These are phyloP conservation scores for Xestia xanthographa DNA, from an alignment of 2,888 invertebrate genomes.

Conservation along the genomic window DNA sequence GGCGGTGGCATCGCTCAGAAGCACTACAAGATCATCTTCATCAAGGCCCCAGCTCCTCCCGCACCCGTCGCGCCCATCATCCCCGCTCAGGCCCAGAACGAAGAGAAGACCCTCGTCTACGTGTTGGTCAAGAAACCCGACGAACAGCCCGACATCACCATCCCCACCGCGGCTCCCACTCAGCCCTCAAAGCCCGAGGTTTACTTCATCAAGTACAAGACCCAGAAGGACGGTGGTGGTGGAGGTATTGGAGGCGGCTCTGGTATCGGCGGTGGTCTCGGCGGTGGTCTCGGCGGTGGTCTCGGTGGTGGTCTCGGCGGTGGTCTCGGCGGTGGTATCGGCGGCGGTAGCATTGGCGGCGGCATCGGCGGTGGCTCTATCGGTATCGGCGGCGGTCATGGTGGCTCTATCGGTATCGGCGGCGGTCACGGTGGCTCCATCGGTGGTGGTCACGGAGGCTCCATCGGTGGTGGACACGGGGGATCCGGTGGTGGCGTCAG, in stretches of 20 bases:
- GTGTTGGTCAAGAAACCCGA: conserved; percentile 96
- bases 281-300: conserved; percentile 74
- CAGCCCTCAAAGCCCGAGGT: conserved; percentile 95
- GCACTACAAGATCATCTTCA: conserved; percentile 96
- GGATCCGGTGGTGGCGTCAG: conserved; percentile 85
- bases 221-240: conserved; percentile 90
- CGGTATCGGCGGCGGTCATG: conserved; percentile 63
- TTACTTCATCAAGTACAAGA: conserved; percentile 96
- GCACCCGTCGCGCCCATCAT: conserved; percentile 94
- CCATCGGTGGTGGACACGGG: conserved; percentile 75
- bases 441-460: conserved; percentile 76
- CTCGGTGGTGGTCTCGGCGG: conserved; percentile 61
- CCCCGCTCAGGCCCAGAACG: conserved; percentile 93
- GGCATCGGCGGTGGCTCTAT: conserved; percentile 71
- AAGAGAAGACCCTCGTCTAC: conserved; percentile 95
- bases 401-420: conserved; percentile 72
- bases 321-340: conserved; percentile 69
- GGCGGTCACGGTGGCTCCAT: conserved; percentile 75
- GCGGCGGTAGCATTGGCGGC: conserved; percentile 64
- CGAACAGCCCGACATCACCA: conserved; percentile 95
- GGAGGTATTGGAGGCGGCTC: conserved; percentile 74
- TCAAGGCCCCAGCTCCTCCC: conserved; percentile 95
- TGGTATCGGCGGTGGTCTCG: conserved; percentile 72
- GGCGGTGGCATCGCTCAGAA: conserved; percentile 93
- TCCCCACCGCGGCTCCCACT: conserved; percentile 93